Conservation (phyloP, 1,140 invertebrate species). For the Caenorhabditis briggsae region DNA sequence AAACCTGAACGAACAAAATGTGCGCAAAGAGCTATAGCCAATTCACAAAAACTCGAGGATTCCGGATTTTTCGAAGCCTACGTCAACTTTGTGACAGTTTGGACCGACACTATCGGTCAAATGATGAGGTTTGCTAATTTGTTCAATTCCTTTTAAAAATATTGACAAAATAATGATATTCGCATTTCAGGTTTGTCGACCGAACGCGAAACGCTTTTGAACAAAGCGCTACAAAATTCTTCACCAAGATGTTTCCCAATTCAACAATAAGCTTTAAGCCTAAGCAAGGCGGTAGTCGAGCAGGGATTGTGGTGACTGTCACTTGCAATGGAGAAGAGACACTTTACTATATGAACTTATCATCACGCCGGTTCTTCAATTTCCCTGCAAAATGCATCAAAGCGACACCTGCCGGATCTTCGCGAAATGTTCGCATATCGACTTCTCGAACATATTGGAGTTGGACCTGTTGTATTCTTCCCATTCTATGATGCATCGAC, state of each 20-base stretch:
- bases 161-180: background rate
- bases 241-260: background rate
- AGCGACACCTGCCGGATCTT: no score
- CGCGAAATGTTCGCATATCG: slow-evolving; percentile 61
- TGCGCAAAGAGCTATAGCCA: no score
- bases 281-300: slow-evolving; percentile 6
- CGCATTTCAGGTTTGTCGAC: slow-evolving; percentile 2
- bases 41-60: background rate
- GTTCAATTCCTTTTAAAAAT: slow-evolving; percentile 2
- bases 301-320: slow-evolving; percentile 14
- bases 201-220: background rate
- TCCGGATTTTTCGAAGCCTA: background rate
- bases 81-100: background rate
- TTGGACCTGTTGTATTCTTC: slow-evolving; percentile 54
- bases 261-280: background rate
- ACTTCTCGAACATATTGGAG: slow-evolving; percentile 52
- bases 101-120: background rate
- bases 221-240: background rate
- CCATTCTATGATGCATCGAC: slow-evolving; percentile 56
- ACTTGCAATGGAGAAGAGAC: background rate
- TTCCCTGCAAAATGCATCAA: slow-evolving; percentile 43
- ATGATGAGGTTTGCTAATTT: slow-evolving; percentile 5
- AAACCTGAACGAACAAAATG: no score
- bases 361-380: slow-evolving; percentile 56
- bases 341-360: slow-evolving; percentile 53